phyloP scores from a whole-genome alignment of 2,797 vertebrate genomes.

The Myiotriccus ornatus region DNA sequence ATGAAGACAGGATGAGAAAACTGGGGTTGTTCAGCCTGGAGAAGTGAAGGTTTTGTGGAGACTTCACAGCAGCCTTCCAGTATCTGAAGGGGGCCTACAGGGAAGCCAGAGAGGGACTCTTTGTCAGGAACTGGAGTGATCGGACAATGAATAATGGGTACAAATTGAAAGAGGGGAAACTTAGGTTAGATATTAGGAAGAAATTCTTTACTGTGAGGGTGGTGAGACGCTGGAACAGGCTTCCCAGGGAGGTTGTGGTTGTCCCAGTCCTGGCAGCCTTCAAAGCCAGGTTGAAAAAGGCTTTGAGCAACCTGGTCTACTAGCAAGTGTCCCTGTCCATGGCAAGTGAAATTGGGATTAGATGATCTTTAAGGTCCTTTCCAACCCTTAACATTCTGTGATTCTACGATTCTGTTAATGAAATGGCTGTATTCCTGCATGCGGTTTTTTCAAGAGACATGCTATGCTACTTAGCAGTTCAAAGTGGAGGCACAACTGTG shows the following conservation, averaged over 20 bases:
- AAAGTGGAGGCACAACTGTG: not conserved
- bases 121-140: not conserved
- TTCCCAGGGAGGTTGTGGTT: not conserved
- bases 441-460: not conserved
- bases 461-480: not conserved
- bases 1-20: not conserved
- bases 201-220: not conserved
- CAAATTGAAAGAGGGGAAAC: not conserved
- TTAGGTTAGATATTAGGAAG: not conserved
- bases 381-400: not conserved
- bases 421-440: not conserved
- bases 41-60: not conserved
- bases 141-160: not conserved
- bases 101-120: fast-evolving
- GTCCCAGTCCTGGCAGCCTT: not conserved
- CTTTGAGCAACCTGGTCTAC: not conserved
- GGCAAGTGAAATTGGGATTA: fast-evolving
- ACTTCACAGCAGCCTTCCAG: not conserved
- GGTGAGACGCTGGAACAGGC: not conserved
- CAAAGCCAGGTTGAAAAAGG: not conserved
- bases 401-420: not conserved
- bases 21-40: not conserved
- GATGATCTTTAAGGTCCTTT: not conserved
- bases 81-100: not conserved
- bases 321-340: not conserved